These are phyloP conservation scores for Probaryconus sp. DNA, from an alignment of 1,140 invertebrate genomes.

Conservation along the genomic window DNA sequence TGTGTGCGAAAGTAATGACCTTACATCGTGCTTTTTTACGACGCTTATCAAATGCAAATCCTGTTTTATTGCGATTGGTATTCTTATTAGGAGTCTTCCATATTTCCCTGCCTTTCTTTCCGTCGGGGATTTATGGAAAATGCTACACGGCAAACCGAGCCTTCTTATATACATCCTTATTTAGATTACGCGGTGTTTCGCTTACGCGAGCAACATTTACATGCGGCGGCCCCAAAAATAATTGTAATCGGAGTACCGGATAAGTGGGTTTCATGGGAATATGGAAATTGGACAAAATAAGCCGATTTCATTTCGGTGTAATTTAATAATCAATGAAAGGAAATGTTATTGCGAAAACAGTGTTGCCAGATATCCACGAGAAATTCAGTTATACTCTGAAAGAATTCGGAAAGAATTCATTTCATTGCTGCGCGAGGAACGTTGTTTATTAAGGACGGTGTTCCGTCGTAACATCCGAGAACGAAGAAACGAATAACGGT, in stretches of 20 bases:
- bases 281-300: constrained; percentile 47
- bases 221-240: constrained; percentile 46
- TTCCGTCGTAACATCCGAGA: too few relatives aligned
- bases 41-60: constrained; percentile 76
- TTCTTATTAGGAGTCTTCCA: constrained; percentile 72
- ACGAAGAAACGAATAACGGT: too few relatives aligned
- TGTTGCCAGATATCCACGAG: too few relatives aligned
- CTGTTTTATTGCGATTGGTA: constrained; percentile 76
- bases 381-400: too few relatives aligned
- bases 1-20: constrained; percentile 63
- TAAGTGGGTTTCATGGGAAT: constrained; percentile 37
- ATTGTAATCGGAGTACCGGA: constrained; percentile 32
- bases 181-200: constrained; percentile 50
- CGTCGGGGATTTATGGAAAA: constrained; percentile 54
- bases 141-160: constrained; percentile 13
- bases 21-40: constrained; percentile 71
- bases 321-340: constrained; percentile 37
- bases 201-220: constrained; percentile 39
- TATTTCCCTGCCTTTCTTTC: constrained; percentile 50
- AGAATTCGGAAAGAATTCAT: too few relatives aligned
- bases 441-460: too few relatives aligned
- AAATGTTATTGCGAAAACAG: too few relatives aligned
- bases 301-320: constrained; percentile 31
- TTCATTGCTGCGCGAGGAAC: too few relatives aligned
- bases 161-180: constrained; percentile 45